Base-by-base conservation (phyloP, 2,797 vertebrate genomes). In the Rhinoraja longicauda region DNA sequence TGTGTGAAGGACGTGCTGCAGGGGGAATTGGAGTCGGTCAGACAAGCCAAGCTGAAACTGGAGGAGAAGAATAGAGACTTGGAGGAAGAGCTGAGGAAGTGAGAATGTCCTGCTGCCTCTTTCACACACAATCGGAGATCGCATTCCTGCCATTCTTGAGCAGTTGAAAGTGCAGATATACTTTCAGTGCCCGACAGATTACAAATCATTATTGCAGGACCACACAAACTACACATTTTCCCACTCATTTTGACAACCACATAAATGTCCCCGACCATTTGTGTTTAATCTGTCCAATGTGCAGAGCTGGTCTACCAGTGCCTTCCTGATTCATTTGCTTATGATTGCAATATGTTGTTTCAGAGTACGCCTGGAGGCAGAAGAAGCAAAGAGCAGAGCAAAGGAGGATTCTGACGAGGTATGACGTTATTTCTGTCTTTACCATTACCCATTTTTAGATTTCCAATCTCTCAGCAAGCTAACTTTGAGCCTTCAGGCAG, bases 391-490 rank as follows among this genome's bases (percentile, higher is more conserved):
- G 93, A 97, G 97, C 77, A 99, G 98, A 95, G 96, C 97, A 72
- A 99, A 99, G 93, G 98, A 98, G 53, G 98, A 99, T 21, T 98
- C 99, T 93, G 98, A 99, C 94, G 98, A 96, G 96, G 98, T 96
- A 93, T 94, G 64, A 67, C 91, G 72, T n/a, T 64, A 19, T 19
- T 1, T 90, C 12, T 36, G 1, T 19, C 32, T 4, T 81, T 15
- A 59, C 62, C 6, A 45, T 12, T 67, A 10, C 21, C 36, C 2
- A 73, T 75, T 92, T 73, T 32, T 70, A 73, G 8, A 7, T 59
- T 92, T 21, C 17, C 29, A 29, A 21, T 29, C 90, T 62, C 12
- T 29, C 1, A 6, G 24, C 39, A 26, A 45, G n/a, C 26, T 92
- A 53, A 70, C 29, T 92, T 92, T 1, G 7, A 92, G n/a, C 84